A percentile compares a stretch with the other conserved stretches of the same genome.
These are phyloP conservation scores for Carassius gibelio DNA, from an alignment of 2,113 vertebrate genomes.

Conservation along the genomic window DNA sequence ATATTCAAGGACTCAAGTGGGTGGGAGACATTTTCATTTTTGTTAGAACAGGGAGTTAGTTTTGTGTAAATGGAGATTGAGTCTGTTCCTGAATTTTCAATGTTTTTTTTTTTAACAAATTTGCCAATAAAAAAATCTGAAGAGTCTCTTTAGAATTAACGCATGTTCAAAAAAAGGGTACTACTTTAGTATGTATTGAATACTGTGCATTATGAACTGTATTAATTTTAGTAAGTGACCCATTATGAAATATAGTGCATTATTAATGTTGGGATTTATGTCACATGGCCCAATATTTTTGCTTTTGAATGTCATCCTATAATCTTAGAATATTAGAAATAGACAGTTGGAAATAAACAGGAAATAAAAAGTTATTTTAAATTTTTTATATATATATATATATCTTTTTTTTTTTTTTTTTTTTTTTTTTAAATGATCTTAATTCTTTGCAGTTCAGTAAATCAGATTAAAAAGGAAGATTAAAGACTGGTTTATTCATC, in stretches of 20 bases:
- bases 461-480: neutral
- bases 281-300: neutral
- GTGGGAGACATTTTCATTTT: constrained; percentile 15
- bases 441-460: neutral
- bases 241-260: neutral
- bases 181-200: neutral
- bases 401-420: no score
- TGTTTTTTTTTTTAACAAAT: neutral
- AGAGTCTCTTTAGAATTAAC: neutral
- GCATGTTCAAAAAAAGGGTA: neutral
- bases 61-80: neutral
- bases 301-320: neutral
- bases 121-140: neutral
- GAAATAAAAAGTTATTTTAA: neutral
- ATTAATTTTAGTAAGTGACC: neutral
- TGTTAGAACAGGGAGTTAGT: constrained; percentile 5
- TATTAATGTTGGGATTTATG: no score
- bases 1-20: constrained; percentile 40
- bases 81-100: neutral
- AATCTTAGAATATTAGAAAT: neutral
- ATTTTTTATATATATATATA: neutral
- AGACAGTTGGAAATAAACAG: neutral
- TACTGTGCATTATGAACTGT: neutral
- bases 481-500: neutral
- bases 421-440: neutral